These are phyloP conservation scores for Phaetusa simplex DNA, from an alignment of 2,113 vertebrate species.

Conservation along the genomic window DNA sequence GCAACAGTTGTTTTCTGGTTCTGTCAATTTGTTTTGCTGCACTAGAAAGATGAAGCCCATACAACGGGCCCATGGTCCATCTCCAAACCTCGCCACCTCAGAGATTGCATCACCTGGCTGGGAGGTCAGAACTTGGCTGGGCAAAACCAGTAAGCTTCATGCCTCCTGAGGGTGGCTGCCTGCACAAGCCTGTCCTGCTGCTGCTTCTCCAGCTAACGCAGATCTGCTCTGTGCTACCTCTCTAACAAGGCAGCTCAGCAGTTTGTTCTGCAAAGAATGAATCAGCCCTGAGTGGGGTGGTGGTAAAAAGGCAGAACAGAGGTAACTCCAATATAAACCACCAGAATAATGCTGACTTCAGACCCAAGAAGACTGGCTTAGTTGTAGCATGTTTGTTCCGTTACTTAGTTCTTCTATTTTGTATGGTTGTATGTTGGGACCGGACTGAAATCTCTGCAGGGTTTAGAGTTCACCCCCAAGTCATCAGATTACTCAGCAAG, in stretches of 20 bases:
- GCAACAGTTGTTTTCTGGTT: background rate
- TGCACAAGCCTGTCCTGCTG: constrained; percentile 13
- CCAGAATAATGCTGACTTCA: background rate
- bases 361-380: background rate
- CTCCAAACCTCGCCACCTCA: background rate
- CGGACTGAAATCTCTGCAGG: background rate
- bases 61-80: background rate
- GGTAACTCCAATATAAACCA: background rate
- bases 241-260: background rate
- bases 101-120: background rate
- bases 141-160: background rate
- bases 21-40: background rate
- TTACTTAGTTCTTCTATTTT: background rate
- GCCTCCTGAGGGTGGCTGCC: background rate
- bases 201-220: background rate
- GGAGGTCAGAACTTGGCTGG: background rate
- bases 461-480: background rate
- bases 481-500: constrained; percentile 3
- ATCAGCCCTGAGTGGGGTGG: background rate
- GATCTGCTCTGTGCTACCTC: background rate
- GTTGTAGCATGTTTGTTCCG: background rate
- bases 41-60: background rate
- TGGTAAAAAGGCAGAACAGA: constrained; percentile 3
- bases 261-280: background rate
- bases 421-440: background rate